phyloP scores from a whole-genome alignment of 2,113 vertebrate genomes.

The Noturus placidus region DNA sequence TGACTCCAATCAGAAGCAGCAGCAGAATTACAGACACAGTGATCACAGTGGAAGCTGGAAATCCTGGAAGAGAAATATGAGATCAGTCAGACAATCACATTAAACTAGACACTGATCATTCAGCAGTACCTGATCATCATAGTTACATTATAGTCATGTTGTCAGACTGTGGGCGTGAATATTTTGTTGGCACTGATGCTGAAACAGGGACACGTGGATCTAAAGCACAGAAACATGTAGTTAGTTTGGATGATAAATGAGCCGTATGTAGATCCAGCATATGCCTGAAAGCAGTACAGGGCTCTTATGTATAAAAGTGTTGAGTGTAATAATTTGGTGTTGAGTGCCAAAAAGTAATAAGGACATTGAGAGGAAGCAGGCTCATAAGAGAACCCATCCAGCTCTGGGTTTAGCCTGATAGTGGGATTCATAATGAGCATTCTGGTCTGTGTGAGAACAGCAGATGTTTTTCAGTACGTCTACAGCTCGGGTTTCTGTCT shows the following conservation, averaged over 20 bases:
- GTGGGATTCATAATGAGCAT: no score
- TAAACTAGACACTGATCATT: background rate
- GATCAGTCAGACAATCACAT: background rate
- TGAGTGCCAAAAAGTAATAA: no score
- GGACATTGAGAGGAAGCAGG: no score
- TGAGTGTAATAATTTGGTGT: no score
- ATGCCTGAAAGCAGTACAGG: background rate
- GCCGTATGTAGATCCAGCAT: background rate
- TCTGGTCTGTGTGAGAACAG: no score
- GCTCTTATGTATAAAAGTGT: no score
- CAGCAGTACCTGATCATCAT: no score
- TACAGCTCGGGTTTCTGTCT: no score
- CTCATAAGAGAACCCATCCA: no score
- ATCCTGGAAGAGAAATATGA: background rate
- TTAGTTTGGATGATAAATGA: background rate
- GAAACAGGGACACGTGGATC: background rate
- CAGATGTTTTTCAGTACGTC: no score
- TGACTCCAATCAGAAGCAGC: conserved; percentile 54
- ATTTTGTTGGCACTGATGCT: background rate
- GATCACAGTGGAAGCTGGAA: background rate
- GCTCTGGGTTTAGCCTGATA: no score
- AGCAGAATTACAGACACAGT: background rate
- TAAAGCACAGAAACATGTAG: background rate
- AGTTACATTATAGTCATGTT: no score
- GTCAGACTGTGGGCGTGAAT: background rate